Percentiles rank a stretch among this genome's conserved stretches.
Evolutionary conservation across 2,113 vertebrate genomes (phyloP).

Genomic region (Eulacestoma nigropectus): DNA sequence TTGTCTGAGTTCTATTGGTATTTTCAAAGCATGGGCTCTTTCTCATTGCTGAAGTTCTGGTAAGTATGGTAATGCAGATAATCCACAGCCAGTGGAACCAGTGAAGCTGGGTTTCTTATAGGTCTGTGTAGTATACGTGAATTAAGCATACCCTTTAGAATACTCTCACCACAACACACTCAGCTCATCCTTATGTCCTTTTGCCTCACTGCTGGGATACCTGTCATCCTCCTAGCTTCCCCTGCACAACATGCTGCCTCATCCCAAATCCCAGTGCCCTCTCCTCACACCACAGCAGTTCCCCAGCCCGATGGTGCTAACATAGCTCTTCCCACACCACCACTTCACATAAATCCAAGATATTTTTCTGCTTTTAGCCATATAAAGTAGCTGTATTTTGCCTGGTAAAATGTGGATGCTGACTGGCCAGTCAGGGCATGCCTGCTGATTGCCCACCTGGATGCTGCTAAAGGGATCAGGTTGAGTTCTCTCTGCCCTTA

Average conservation of each 20-base stretch:
- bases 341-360: neutral
- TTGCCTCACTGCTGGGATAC: neutral
- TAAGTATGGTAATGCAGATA: neutral
- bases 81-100: neutral
- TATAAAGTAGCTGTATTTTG: neutral
- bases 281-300: neutral
- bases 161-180: neutral
- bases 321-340: neutral
- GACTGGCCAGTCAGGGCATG: neutral
- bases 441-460: neutral
- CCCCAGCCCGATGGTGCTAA: neutral
- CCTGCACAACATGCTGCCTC: accelerated
- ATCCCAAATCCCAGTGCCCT: neutral
- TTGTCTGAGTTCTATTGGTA: neutral
- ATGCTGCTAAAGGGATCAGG: neutral
- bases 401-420: neutral
- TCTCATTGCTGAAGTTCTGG: neutral
- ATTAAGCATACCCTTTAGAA: neutral
- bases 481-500: neutral
- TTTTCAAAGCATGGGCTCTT: neutral
- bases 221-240: neutral
- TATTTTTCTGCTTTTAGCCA: neutral
- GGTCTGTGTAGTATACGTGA: neutral
- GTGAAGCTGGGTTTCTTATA: neutral
- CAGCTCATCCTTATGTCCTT: neutral